These are phyloP conservation scores for Otis tarda DNA, from an alignment of 2,113 vertebrate genomes.

Conservation along the genomic window DNA sequence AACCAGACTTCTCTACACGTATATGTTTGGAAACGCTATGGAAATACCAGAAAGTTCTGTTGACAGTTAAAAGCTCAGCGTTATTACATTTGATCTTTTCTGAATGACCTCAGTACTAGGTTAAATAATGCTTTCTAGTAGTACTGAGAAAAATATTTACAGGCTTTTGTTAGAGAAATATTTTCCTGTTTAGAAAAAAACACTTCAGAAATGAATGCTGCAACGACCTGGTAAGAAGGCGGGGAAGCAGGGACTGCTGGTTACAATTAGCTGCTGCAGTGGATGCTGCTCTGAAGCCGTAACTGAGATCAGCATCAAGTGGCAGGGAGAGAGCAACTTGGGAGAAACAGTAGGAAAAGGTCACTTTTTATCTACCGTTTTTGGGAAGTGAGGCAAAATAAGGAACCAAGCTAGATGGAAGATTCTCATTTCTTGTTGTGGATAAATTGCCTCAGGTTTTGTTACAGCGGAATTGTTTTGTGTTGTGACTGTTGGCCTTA, in stretches of 20 bases:
- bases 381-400: neutral
- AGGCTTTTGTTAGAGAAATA: slow-evolving; percentile 21
- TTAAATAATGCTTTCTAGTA: slow-evolving; percentile 7
- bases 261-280: slow-evolving; percentile 22
- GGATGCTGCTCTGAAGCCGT: neutral
- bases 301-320: neutral
- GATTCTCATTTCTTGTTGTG: neutral
- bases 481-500: neutral
- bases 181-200: slow-evolving; percentile 52
- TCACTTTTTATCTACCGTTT: neutral
- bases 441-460: neutral
- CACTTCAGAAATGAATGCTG: neutral
- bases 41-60: neutral
- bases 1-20: neutral
- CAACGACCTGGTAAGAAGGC: neutral
- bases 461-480: neutral
- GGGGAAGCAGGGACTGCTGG: neutral
- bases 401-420: neutral
- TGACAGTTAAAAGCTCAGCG: neutral
- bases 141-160: slow-evolving; percentile 57
- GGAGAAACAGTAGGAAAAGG: neutral
- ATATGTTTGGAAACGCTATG: neutral
- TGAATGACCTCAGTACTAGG: neutral
- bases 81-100: neutral
- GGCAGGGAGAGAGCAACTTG: neutral